Percentiles rank a stretch among this genome's conserved stretches.
Conservation (phyloP, 2,113 vertebrate species). For the Campylomormyrus numenius region DNA sequence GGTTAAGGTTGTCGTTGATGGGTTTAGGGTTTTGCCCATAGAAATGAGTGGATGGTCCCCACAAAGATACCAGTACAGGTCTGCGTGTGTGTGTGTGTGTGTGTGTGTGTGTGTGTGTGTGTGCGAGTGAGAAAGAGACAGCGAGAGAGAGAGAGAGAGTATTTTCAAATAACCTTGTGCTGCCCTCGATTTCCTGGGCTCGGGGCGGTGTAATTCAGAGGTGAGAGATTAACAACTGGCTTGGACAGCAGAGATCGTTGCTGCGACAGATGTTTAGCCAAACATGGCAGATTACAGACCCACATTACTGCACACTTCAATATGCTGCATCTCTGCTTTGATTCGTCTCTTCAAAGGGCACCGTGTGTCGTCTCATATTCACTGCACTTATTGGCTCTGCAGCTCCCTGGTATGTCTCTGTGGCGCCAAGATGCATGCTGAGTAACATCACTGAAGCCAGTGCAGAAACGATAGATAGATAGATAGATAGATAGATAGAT, state of each 20-base stretch:
- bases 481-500: not conserved
- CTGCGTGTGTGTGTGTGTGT: too few species aligned
- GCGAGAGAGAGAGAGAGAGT: not conserved
- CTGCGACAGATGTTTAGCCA: not conserved
- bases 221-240: not conserved
- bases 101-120: not conserved
- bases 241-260: not conserved
- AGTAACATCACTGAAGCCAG: not conserved
- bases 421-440: not conserved
- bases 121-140: not conserved
- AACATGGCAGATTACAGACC: not conserved
- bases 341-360: not conserved
- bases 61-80: not conserved
- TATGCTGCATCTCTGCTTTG: not conserved
- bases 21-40: not conserved
- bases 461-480: not conserved
- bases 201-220: not conserved
- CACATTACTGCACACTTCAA: not conserved
- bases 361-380: not conserved
- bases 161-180: constrained; percentile 1
- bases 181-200: not conserved
- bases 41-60: not conserved
- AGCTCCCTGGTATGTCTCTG: not conserved
- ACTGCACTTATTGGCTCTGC: not conserved
- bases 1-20: not conserved